These are phyloP conservation scores for Orientallactaga sibirica DNA, from an alignment of 2,797 vertebrate genomes.

Conservation along the genomic window DNA sequence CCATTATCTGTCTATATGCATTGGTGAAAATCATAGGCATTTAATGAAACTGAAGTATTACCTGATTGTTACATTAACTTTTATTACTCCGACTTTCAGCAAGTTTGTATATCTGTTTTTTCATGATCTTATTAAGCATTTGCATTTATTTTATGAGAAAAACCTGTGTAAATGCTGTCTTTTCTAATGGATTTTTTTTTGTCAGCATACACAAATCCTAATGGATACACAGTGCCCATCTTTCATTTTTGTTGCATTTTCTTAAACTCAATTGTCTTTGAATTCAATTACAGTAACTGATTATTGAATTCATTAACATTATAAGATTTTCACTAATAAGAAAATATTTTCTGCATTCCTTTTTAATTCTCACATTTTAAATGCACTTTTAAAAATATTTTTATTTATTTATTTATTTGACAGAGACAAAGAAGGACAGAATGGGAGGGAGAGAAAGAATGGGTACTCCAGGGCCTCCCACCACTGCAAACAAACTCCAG, in stretches of 20 bases:
- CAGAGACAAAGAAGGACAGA: too few species aligned
- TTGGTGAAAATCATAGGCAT: neutral
- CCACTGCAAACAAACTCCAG: too few species aligned
- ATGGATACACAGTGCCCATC: slow-evolving; percentile 32
- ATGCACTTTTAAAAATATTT: neutral
- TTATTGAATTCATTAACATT: slow-evolving; percentile 34
- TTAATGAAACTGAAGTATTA: neutral
- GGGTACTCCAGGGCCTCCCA: too few species aligned
- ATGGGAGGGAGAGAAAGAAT: too few species aligned
- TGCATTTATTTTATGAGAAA: neutral
- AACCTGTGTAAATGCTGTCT: neutral
- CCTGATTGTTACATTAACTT: neutral
- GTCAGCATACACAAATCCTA: neutral
- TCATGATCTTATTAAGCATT: neutral
- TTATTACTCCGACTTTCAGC: neutral
- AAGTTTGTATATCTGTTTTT: neutral
- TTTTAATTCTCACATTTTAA: neutral
- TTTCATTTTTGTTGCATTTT: neutral
- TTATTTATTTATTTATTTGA: neutral
- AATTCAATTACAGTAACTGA: neutral
- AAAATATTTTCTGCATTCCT: neutral
- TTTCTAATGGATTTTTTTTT: neutral
- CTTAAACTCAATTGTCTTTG: neutral
- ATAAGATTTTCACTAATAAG: neutral
- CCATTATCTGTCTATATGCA: neutral